phyloP scores from a whole-genome alignment of 2,797 vertebrate species.

The Danio kyathit region DNA sequence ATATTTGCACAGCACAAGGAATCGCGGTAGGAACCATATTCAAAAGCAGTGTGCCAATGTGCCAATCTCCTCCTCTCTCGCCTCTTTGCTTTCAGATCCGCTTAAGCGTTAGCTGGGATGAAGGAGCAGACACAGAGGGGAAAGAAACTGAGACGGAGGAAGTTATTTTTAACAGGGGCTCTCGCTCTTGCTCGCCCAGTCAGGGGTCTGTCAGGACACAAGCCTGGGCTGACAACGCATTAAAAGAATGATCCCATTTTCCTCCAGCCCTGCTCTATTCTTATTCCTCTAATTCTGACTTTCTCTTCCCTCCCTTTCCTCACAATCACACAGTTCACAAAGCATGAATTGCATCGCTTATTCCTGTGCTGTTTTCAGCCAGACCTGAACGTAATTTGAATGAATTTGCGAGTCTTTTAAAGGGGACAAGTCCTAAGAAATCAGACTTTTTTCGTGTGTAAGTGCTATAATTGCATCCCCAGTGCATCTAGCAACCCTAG shows the following conservation, averaged over 20 bases:
- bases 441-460: too few relatives aligned
- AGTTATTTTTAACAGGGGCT: constrained; percentile 48
- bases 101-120: constrained; percentile 17
- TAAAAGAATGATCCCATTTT: constrained; percentile 23
- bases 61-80: background rate
- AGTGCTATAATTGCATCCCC: too few relatives aligned
- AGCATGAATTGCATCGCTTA: background rate
- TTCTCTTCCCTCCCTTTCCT: background rate
- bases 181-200: constrained; percentile 26
- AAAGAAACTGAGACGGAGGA: constrained; percentile 1
- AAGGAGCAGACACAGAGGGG: constrained; percentile 12
- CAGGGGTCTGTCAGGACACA: constrained; percentile 38
- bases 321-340: background rate
- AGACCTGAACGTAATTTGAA: background rate
- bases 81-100: constrained; percentile 22
- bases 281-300: constrained; percentile 12
- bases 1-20: constrained; percentile 3
- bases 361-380: background rate
- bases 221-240: constrained; percentile 18
- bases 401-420: background rate
- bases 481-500: too few relatives aligned
- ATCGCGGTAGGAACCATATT: constrained; percentile 7
- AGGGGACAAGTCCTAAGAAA: background rate
- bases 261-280: constrained; percentile 8
- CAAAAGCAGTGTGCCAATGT: constrained; percentile 3